Conservation (phyloP, 1,140 invertebrate species). For the Armadillidium nasatum region DNA sequence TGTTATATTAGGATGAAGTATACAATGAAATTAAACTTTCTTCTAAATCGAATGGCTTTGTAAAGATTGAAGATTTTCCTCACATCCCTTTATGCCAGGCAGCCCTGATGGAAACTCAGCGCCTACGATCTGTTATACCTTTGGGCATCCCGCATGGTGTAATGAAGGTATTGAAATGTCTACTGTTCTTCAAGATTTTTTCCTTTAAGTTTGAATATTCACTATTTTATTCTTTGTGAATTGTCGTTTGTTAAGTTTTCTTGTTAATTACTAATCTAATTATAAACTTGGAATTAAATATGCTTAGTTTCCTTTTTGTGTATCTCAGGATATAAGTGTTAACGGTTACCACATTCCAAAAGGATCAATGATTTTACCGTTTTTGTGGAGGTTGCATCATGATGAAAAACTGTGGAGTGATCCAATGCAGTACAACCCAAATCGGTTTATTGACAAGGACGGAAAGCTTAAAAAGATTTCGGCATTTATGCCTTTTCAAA, state of each 20-base stretch:
- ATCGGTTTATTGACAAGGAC: constrained; percentile 64
- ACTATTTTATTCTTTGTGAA: too few relatives aligned
- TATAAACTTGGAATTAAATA: too few relatives aligned
- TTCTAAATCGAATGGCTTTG: background rate
- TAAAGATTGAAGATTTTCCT: constrained; percentile 52
- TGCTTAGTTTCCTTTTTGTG: too few relatives aligned
- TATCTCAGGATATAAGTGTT: constrained; percentile 57
- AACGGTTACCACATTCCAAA: constrained; percentile 60
- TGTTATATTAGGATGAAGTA: too few relatives aligned
- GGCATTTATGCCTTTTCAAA: constrained; percentile 78
- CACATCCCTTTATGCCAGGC: constrained; percentile 59
- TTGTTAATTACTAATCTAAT: too few relatives aligned
- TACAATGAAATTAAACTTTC: too few relatives aligned
- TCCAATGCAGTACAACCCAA: constrained; percentile 66
- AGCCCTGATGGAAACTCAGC: constrained; percentile 66
- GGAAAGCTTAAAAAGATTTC: constrained; percentile 61
- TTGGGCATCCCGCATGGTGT: constrained; percentile 76
- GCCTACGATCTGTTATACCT: constrained; percentile 71
- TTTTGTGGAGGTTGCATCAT: constrained; percentile 80
- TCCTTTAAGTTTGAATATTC: too few relatives aligned
- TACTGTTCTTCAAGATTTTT: background rate
- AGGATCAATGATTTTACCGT: constrained; percentile 63
- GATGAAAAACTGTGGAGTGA: constrained; percentile 64
- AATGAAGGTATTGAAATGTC: constrained; percentile 53
- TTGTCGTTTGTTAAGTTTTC: too few relatives aligned